Base-by-base conservation (phyloP, 2,797 vertebrate species). In the Manis javanica region DNA sequence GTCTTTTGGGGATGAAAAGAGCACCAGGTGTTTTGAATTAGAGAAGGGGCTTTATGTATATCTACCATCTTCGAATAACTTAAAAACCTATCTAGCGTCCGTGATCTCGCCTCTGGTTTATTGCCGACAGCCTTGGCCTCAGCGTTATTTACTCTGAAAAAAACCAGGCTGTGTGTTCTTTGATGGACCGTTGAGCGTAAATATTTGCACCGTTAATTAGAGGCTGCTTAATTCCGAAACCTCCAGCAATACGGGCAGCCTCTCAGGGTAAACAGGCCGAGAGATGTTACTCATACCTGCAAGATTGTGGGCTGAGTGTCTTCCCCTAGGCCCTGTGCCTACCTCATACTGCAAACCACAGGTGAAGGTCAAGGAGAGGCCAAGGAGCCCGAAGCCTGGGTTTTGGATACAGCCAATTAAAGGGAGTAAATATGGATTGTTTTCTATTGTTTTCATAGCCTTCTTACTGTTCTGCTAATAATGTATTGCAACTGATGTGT, bases 151-250 rank as follows among this genome's bases (percentile, higher is more conserved):
- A 77, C 63, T 61, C 46, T 46, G 42, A 57, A 26, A 64, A 81
- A 63, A 64, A 6, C 2, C 51, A 18, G 26, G 24, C 86, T 31
- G 57, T 46, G 63, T 93, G 46, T 94, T n/a, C 75, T 57, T 39
- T 4, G 90, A 71, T 42, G 46, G 31, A 6, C 23, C 42, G 23
- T 16, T 0, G 21, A 74, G 19, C 1, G 1, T 86, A 96, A 97
- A 96, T 96, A 91, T 97, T 97, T 97, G 83, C 75, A 26, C 46
- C 71, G 5, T 87, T 96, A 90, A 96, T 96, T 96, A 93, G 59
- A 59, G 18, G 84, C 68, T 0, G 5, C 59, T 64, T 77, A 71
- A 87, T 92, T 86, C 72, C 42, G 14, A 37, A 96, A 92, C 42
- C 63, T 63, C 19, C 2, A 82, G 66, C 31, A 10, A 19, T 8